Percentiles rank a stretch among this genome's conserved stretches.
Evolutionary conservation across 2,888 invertebrate genomes (phyloP).

Genomic region (Apeira syringaria): DNA sequence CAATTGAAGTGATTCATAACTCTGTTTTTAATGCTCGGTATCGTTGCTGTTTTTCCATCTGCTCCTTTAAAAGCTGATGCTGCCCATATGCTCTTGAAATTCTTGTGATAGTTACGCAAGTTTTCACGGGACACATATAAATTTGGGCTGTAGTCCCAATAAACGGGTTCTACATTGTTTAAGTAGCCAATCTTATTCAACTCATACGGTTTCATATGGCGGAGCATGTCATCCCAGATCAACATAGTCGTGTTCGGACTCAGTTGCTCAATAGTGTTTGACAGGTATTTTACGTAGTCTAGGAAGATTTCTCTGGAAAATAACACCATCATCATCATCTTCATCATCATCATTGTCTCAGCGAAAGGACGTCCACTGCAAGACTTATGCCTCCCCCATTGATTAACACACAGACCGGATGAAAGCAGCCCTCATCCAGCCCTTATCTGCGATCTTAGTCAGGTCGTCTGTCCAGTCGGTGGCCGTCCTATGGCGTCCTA

Average conservation of each 20-base stretch:
- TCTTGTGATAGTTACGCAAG: slow-evolving; percentile 49
- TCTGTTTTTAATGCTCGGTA: slow-evolving; percentile 85
- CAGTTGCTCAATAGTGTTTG: slow-evolving; percentile 66
- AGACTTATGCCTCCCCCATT: no score
- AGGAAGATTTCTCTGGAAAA: slow-evolving; percentile 82
- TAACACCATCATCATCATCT: no score
- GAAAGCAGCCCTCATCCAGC: no score
- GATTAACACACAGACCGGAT: no score
- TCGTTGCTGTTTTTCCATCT: slow-evolving; percentile 74
- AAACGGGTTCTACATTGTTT: slow-evolving; percentile 85
- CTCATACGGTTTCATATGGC: slow-evolving; percentile 75
- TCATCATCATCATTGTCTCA: no score
- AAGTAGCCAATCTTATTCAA: slow-evolving; percentile 69
- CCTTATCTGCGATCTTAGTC: no score
- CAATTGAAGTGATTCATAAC: slow-evolving; percentile 89
- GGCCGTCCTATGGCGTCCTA: no score
- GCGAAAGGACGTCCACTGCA: no score
- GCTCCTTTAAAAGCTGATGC: slow-evolving; percentile 94
- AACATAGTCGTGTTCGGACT: slow-evolving; percentile 83
- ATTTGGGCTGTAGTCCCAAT: slow-evolving; percentile 86
- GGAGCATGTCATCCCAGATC: slow-evolving; percentile 93
- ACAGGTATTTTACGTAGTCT: slow-evolving; percentile 83
- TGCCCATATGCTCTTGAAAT: slow-evolving; percentile 89
- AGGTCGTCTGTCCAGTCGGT: no score
- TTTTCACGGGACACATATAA: slow-evolving; percentile 45